These are phyloP conservation scores for Octopus sinensis DNA, from an alignment of 1,140 invertebrate genomes.

Conservation along the genomic window DNA sequence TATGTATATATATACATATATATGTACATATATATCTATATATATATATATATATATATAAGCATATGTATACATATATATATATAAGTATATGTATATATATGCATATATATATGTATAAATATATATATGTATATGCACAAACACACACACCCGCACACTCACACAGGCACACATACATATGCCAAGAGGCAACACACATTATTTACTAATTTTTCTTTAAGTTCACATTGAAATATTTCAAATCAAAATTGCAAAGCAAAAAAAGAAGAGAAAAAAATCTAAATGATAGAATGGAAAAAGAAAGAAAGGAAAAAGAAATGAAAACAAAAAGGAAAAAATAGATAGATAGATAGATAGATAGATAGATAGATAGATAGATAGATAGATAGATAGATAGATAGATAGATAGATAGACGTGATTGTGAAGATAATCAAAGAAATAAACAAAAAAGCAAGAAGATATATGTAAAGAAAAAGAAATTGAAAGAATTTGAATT, in stretches of 20 bases:
- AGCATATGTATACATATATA: background rate
- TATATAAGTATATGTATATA: background rate
- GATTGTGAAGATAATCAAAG: too few species aligned
- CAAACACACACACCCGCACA: background rate
- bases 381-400: too few species aligned
- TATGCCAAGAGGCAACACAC: background rate
- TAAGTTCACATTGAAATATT: background rate
- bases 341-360: too few species aligned
- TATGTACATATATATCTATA: background rate
- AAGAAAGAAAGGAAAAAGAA: too few species aligned
- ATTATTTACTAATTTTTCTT: background rate
- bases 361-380: too few species aligned
- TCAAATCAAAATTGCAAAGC: background rate
- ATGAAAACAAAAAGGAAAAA: too few species aligned
- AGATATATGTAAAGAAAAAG: too few species aligned
- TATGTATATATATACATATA: background rate
- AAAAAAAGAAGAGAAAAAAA: too few species aligned
- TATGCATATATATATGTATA: background rate
- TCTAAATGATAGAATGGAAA: too few species aligned
- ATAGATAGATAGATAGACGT: too few species aligned
- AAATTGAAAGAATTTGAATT: too few species aligned
- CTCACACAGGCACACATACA: background rate
- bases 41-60: background rate
- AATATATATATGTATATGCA: background rate
- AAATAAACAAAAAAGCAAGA: too few species aligned